phyloP scores from a whole-genome alignment of 2,888 invertebrate species.

The Watsonalla binaria region DNA sequence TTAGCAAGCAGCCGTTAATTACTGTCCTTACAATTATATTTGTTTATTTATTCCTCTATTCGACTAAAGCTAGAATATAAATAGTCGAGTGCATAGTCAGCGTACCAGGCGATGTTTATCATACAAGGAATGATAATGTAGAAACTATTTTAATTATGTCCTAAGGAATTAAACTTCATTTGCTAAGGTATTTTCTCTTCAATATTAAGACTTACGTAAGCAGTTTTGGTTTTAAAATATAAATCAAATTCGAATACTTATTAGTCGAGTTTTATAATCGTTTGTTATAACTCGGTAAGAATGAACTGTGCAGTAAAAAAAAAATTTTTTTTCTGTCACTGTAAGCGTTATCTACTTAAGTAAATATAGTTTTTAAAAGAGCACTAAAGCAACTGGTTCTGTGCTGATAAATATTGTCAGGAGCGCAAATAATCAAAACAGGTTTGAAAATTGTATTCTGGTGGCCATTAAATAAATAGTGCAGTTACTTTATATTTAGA shows the following conservation, averaged over 20 bases:
- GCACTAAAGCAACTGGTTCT: background rate
- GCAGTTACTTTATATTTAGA: slow-evolving; percentile 28
- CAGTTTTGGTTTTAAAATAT: background rate
- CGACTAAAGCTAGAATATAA: background rate
- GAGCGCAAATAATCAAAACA: slow-evolving; percentile 14
- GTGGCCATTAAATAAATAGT: slow-evolving; percentile 20
- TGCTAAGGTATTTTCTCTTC: background rate
- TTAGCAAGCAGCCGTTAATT: slow-evolving; percentile 18
- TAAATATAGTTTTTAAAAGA: too few species aligned
- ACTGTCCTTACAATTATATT: slow-evolving; percentile 16
- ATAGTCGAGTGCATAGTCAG: background rate
- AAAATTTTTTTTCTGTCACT: too few species aligned
- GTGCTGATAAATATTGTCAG: slow-evolving; percentile 15
- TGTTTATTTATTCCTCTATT: slow-evolving; percentile 20
- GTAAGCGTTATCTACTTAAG: too few species aligned
- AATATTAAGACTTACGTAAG: background rate
- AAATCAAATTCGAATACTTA: too few species aligned
- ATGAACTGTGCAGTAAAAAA: too few species aligned
- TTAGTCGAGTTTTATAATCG: too few species aligned
- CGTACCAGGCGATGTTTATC: background rate
- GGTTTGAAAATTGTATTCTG: slow-evolving; percentile 7
- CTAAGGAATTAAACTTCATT: background rate
- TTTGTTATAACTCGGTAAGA: too few species aligned
- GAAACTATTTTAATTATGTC: background rate
- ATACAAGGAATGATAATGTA: background rate